Evolutionary conservation across 2,113 vertebrate species (phyloP).

Genomic region (Manacus vitellinus): DNA sequence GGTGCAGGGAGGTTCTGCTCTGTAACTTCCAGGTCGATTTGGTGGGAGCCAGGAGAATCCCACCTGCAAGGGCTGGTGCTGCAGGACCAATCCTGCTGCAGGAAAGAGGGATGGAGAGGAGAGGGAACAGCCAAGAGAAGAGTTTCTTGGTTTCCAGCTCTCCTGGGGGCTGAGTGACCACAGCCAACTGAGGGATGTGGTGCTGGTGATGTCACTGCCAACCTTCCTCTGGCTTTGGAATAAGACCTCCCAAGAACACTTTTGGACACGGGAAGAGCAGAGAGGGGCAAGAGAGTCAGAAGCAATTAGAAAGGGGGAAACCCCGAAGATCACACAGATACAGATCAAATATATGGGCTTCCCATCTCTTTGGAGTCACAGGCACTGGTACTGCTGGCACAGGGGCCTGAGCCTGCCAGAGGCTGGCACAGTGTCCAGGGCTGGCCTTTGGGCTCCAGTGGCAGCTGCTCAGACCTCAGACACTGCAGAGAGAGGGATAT

Average conservation of each 20-base stretch:
- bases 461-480: background rate
- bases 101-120: fast-evolving
- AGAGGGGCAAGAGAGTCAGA: background rate
- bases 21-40: fast-evolving
- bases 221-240: background rate
- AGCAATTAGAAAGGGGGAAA: background rate
- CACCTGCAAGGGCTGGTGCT: fast-evolving
- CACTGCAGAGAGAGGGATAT: fast-evolving
- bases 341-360: fast-evolving
- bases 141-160: fast-evolving
- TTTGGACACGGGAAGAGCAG: fast-evolving
- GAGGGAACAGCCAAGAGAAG: background rate
- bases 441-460: background rate
- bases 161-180: background rate
- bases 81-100: fast-evolving
- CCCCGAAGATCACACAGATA: fast-evolving
- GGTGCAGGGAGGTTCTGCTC: background rate
- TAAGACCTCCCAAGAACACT: fast-evolving
- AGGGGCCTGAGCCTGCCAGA: fast-evolving
- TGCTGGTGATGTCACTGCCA: background rate
- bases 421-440: fast-evolving
- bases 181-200: fast-evolving
- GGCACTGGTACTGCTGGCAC: fast-evolving
- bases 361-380: fast-evolving
- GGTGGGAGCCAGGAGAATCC: background rate